Percentiles rank a stretch among this genome's conserved stretches.
Conservation (phyloP, 2,888 invertebrate species). For the Eupithecia dodoneata region DNA sequence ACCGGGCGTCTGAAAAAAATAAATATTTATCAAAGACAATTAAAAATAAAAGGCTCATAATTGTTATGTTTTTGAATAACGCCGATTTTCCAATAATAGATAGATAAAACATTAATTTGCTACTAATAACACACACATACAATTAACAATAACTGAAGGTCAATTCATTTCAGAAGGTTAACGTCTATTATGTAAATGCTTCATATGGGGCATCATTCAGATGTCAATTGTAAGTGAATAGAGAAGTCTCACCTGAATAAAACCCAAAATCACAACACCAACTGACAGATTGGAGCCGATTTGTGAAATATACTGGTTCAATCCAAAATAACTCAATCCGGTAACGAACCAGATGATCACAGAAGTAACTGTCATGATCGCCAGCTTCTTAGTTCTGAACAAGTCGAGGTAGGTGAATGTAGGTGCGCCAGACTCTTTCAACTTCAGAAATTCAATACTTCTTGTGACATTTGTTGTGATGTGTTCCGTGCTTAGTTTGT, state of each 20-base stretch:
- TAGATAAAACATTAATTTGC: no score
- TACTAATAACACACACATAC: no score
- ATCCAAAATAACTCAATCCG: constrained; percentile 60
- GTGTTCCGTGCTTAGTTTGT: constrained; percentile 50
- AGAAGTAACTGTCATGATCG: constrained; percentile 51
- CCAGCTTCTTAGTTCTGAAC: constrained; percentile 54
- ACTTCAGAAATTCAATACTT: constrained; percentile 49
- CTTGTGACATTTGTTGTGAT: constrained; percentile 55
- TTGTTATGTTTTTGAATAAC: neutral
- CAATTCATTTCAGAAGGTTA: neutral
- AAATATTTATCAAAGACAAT: constrained; percentile 1
- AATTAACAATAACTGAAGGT: neutral
- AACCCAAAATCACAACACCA: constrained; percentile 54
- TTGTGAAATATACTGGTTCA: constrained; percentile 59
- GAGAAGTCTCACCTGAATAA: constrained; percentile 56
- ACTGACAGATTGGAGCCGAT: constrained; percentile 57
- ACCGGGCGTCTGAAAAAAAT: constrained; percentile 52
- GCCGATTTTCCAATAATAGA: neutral
- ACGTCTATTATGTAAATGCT: neutral
- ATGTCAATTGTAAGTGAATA: neutral
- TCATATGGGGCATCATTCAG: neutral
- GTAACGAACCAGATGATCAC: constrained; percentile 55
- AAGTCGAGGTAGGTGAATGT: constrained; percentile 55
- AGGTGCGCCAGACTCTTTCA: constrained; percentile 44
- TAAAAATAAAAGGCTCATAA: neutral